Conservation (phyloP, 2,113 vertebrate genomes). For the Coptodon rendalli region DNA sequence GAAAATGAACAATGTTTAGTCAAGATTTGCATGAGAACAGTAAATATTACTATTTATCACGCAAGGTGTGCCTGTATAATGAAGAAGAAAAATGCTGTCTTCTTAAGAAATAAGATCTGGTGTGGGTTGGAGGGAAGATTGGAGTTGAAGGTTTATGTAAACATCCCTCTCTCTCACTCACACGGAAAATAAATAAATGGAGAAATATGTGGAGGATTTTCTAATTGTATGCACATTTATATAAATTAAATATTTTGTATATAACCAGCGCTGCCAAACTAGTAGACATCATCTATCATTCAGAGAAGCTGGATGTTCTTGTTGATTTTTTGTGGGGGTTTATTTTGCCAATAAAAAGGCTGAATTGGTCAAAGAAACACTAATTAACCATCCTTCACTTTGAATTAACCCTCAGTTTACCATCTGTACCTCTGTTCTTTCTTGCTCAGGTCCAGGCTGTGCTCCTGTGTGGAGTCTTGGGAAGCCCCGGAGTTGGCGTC, state of each 20-base stretch:
- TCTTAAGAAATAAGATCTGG: conserved; percentile 57
- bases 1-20: conserved; percentile 91
- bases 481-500: conserved; percentile 65
- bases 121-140: conserved; percentile 27
- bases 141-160: conserved; percentile 55
- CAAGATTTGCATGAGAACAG: conserved; percentile 80
- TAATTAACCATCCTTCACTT: neutral
- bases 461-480: conserved; percentile 85
- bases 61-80: conserved; percentile 65
- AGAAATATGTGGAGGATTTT: conserved; percentile 49
- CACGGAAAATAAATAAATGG: neutral
- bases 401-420: neutral
- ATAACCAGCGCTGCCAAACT: neutral
- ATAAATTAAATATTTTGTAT: conserved; percentile 10
- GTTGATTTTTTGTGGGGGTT: neutral
- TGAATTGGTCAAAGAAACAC: neutral
- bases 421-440: conserved; percentile 83
- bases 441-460: conserved; percentile 91
- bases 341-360: neutral
- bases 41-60: conserved; percentile 80
- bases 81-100: conserved; percentile 67
- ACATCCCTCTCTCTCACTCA: neutral
- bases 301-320: neutral
- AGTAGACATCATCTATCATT: conserved; percentile 1
- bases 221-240: conserved; percentile 19